Conservation (phyloP, 2,888 invertebrate species). For the Hartigia nigra region DNA sequence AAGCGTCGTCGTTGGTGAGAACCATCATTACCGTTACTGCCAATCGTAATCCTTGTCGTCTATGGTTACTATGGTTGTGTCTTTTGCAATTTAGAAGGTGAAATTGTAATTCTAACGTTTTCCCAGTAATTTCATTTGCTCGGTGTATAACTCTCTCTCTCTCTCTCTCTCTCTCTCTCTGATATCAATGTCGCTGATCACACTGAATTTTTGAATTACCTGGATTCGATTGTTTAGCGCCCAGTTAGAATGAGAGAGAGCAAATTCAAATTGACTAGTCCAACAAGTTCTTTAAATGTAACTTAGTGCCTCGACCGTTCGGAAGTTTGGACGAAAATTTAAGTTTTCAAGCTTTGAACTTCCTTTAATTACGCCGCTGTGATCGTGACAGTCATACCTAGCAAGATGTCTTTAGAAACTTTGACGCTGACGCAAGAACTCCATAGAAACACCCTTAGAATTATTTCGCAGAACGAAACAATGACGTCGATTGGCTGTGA, state of each 20-base stretch:
- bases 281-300: slow-evolving; percentile 35
- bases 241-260: neutral
- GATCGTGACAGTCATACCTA: slow-evolving; percentile 50
- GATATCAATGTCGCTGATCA: neutral
- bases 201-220: neutral
- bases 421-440: neutral
- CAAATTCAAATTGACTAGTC: slow-evolving; percentile 14
- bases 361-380: slow-evolving; percentile 55
- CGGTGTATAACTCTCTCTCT: neutral
- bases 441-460: neutral
- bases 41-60: neutral
- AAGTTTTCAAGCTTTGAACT: slow-evolving; percentile 58
- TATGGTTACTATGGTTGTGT: neutral
- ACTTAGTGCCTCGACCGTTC: slow-evolving; percentile 27
- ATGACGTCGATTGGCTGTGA: neutral
- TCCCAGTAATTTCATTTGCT: neutral
- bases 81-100: neutral
- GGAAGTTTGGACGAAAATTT: slow-evolving; percentile 42
- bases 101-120: neutral
- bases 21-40: neutral
- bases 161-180: too few species aligned
- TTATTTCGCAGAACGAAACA: neutral
- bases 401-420: slow-evolving; percentile 5
- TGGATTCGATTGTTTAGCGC: neutral
- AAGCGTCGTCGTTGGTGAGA: neutral